Conservation (phyloP, 2,113 vertebrate genomes). For the Grammomys dolichurus region DNA sequence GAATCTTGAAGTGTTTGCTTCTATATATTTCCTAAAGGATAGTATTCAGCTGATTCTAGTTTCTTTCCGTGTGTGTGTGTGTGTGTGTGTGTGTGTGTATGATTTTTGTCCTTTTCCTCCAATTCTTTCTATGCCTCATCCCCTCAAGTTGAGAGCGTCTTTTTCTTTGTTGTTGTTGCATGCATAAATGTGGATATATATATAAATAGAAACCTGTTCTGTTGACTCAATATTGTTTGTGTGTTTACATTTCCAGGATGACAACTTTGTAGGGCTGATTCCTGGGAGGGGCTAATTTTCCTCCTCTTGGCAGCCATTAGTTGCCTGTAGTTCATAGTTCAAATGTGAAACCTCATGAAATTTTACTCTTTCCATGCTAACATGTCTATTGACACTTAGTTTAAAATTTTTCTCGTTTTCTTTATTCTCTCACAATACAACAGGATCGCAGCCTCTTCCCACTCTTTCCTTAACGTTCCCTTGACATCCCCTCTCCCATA, state of each 20-base stretch:
- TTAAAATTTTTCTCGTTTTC: background rate
- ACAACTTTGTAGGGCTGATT: background rate
- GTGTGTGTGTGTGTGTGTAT: background rate
- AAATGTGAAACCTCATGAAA: background rate
- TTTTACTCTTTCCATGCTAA: background rate
- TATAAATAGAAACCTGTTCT: background rate
- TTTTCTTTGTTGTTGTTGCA: background rate
- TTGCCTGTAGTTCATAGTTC: background rate
- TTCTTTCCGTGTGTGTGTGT: background rate
- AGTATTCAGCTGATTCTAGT: background rate
- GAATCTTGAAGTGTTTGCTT: background rate
- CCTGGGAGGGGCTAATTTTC: background rate
- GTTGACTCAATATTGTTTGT: background rate
- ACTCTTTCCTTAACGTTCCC: background rate
- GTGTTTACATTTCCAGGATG: background rate
- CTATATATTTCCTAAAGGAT: background rate
- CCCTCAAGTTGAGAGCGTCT: background rate
- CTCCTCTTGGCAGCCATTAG: background rate
- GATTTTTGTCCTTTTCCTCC: background rate
- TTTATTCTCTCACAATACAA: background rate
- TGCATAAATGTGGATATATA: background rate
- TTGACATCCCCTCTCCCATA: background rate
- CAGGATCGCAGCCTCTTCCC: background rate
- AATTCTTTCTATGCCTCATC: background rate
- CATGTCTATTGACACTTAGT: background rate